These are phyloP conservation scores for Psittacula cyanocephala DNA, from an alignment of 2,113 vertebrate genomes.

Conservation along the genomic window DNA sequence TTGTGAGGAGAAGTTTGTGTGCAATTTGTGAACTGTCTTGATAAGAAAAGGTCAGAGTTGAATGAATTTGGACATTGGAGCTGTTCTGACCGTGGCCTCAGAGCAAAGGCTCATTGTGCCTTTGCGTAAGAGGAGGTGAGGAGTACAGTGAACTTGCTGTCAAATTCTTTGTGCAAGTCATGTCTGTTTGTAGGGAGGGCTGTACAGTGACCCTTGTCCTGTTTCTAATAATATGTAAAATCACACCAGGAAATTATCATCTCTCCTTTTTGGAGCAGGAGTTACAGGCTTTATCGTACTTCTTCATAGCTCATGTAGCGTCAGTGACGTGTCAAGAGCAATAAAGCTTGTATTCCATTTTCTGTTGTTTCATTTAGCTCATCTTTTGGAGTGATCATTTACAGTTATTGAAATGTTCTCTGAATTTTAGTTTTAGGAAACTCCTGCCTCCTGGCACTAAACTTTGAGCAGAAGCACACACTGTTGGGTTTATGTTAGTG, in stretches of 20 bases:
- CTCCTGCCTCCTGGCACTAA: background rate
- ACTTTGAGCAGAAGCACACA: background rate
- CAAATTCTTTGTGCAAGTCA: background rate
- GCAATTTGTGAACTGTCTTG: background rate
- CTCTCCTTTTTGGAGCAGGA: background rate
- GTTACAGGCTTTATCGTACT: background rate
- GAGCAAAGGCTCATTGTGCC: background rate
- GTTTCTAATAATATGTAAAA: background rate
- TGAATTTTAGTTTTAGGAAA: background rate
- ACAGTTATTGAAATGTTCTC: background rate
- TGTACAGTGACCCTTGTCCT: background rate
- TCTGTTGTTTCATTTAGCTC: background rate
- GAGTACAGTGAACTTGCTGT: background rate
- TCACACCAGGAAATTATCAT: background rate
- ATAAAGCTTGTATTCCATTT: background rate
- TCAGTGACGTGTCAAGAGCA: background rate
- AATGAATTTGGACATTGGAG: background rate
- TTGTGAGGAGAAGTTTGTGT: background rate
- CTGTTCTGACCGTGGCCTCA: background rate
- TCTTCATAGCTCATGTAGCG: background rate
- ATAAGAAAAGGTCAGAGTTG: background rate
- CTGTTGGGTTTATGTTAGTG: background rate
- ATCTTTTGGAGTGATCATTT: background rate
- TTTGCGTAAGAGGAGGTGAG: background rate
- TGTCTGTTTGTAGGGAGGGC: background rate